Evolutionary conservation across 2,888 invertebrate genomes (phyloP).

Genomic region (Cosmia pyralina): DNA sequence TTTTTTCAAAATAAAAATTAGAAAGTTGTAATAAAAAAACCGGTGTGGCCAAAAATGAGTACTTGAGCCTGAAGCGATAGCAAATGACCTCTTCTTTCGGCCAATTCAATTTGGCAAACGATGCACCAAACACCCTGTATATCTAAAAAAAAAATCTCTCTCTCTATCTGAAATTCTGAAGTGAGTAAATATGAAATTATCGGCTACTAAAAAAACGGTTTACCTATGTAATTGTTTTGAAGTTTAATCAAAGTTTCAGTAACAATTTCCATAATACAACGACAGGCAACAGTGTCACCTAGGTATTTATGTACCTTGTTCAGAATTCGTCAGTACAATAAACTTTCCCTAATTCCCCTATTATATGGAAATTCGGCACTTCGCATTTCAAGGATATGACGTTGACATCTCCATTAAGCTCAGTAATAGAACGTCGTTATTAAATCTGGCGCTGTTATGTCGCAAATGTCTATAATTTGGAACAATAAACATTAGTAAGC

Average conservation of each 20-base stretch:
- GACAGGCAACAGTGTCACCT: constrained; percentile 12
- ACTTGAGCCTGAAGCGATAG: too few relatives aligned
- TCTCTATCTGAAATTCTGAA: too few relatives aligned
- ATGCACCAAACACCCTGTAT: too few relatives aligned
- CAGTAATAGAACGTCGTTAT: constrained; percentile 56
- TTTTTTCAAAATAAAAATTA: too few relatives aligned
- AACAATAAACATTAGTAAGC: constrained; percentile 49
- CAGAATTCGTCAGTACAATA: constrained; percentile 32
- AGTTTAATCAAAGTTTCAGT: too few relatives aligned
- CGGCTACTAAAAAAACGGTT: background rate
- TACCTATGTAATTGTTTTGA: background rate
- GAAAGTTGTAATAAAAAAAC: too few relatives aligned
- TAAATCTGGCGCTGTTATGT: constrained; percentile 51
- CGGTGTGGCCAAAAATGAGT: too few relatives aligned
- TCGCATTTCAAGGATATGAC: constrained; percentile 55
- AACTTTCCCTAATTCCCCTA: constrained; percentile 48
- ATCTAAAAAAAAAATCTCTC: too few relatives aligned
- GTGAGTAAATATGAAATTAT: too few relatives aligned
- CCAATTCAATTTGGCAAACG: too few relatives aligned
- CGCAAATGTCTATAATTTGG: constrained; percentile 61
- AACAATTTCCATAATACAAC: constrained; percentile 29
- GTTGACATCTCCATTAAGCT: constrained; percentile 57
- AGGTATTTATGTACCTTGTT: background rate
- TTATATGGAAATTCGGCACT: constrained; percentile 48
- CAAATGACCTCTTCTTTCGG: too few relatives aligned